Conservation (phyloP, 2,888 invertebrate genomes). For the Digitonthophagus gazella region DNA sequence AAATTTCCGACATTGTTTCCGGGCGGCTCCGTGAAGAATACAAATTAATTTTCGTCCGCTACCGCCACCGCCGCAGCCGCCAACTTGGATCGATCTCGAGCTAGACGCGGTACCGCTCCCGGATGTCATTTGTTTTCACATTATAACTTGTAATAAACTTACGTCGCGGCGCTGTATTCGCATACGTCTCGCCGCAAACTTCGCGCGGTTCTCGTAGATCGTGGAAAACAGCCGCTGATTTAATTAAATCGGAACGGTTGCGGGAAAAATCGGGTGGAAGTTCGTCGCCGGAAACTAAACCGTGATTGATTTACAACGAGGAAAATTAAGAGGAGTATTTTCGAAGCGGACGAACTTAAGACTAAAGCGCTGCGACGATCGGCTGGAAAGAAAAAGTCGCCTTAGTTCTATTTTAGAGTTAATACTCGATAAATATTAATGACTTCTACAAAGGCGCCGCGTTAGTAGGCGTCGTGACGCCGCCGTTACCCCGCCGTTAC, state of each 20-base stretch:
- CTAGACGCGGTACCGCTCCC: conserved; percentile 17
- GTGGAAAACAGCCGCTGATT: conserved; percentile 8
- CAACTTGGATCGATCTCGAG: not conserved
- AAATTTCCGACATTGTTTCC: not conserved
- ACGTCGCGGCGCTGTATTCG: conserved; percentile 19
- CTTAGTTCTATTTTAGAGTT: not conserved
- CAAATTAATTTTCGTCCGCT: not conserved
- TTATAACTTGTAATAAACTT: conserved; percentile 30
- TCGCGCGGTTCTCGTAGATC: conserved; percentile 11
- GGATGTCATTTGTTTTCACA: conserved; percentile 30
- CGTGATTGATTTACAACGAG: not conserved
- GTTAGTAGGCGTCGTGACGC: not conserved
- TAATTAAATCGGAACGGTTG: conserved; percentile 19
- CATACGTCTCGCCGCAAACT: conserved; percentile 17
- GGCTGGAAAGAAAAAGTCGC: not conserved
- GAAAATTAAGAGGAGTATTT: not conserved
- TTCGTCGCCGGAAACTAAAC: not conserved
- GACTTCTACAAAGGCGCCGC: conserved; percentile 18
- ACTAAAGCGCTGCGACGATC: too few relatives aligned
- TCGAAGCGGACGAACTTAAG: too few relatives aligned
- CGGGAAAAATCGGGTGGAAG: not conserved
- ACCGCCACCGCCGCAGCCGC: not conserved
- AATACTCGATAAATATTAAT: conserved; percentile 25
- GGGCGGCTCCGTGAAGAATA: not conserved
- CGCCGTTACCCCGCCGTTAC: too few relatives aligned